Base-by-base conservation (phyloP, 92 coral and sea anemone species). In the Pocillopora grandis region DNA sequence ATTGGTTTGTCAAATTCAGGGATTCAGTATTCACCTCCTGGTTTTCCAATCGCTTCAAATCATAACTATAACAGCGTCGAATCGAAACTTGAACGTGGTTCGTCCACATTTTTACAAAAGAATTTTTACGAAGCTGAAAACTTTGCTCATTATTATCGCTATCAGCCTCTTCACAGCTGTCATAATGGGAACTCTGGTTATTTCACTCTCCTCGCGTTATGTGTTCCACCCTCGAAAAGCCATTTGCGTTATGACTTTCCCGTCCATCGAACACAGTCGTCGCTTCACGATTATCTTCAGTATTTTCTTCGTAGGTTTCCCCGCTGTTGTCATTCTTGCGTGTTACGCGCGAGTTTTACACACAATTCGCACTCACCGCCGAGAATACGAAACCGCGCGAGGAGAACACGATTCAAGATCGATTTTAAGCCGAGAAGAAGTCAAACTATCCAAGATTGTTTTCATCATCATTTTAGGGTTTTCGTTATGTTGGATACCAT, bases 141-240 rank as follows among this genome's bases (percentile, higher is more conserved):
- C 98, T 1, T 76, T 91, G 42, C 31, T 89, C 2, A 90, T 94
- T 74, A 89, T 92, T 35, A 18, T 87, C 1, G 85, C 70, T 6
- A 88, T 92, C 2, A 80, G 70, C 49, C 0, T 89, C 37, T 14
- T 85, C 17, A 83, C 98, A 16, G 90, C 93, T n/a, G 80, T 85
- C 20, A 73, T 89, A 11, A 89, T 92, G 74, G 95, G 93, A 12
- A 61, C 85, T 4, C 83, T 94, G 20, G 89, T 88, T 59, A 72
- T 89, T 33, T 61, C 81, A 48, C 84, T 87, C 27, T 74, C 92
- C 0, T 78, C 85, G 3, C 69, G 89, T 71, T 94, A 92, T 58
- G 75, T 71, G 1, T 94, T 94, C 86, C 98, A 94, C 61, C 95
- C 98, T 11, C 93, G 98, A 67, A 94, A 94, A 85, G 98, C 76